phyloP scores from a whole-genome alignment of 2,797 vertebrate genomes.

The Xerus rutilus region DNA sequence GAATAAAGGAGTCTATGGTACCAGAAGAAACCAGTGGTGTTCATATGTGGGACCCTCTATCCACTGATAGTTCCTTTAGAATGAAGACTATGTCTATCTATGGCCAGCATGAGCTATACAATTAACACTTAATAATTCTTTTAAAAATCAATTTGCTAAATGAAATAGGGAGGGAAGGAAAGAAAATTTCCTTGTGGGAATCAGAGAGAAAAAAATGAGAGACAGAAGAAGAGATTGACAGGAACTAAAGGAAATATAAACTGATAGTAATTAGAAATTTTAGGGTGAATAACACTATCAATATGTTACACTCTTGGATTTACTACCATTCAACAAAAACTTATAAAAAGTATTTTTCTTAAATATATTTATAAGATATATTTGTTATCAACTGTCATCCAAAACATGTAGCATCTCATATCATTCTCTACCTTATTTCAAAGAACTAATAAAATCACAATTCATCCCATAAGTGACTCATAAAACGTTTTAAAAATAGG shows the following conservation, averaged over 20 bases:
- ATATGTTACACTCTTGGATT: not conserved
- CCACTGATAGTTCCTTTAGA: not conserved
- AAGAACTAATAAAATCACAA: conserved; percentile 50
- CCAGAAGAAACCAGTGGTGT: not conserved
- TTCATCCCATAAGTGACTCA: conserved; percentile 51
- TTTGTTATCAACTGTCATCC: conserved; percentile 34
- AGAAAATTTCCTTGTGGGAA: not conserved
- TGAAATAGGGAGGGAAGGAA: not conserved
- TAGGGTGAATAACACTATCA: not conserved
- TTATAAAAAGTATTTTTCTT: not conserved
- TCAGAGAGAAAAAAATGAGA: not conserved
- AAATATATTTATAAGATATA: not conserved
- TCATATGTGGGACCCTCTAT: not conserved
- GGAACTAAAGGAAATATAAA: conserved; percentile 9
- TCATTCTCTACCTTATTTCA: conserved; percentile 47
- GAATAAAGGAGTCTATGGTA: not conserved
- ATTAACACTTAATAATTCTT: not conserved
- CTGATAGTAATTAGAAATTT: not conserved
- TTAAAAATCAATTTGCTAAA: conserved; percentile 24
- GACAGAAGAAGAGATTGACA: not conserved
- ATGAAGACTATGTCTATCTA: not conserved
- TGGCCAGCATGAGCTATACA: not conserved
- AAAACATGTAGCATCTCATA: not conserved
- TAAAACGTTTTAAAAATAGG: not conserved
- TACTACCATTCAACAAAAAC: not conserved